A percentile compares a stretch with the other conserved stretches of the same genome.
Evolutionary conservation across 2,113 vertebrate species (phyloP).

Genomic region (Empidonax traillii): DNA sequence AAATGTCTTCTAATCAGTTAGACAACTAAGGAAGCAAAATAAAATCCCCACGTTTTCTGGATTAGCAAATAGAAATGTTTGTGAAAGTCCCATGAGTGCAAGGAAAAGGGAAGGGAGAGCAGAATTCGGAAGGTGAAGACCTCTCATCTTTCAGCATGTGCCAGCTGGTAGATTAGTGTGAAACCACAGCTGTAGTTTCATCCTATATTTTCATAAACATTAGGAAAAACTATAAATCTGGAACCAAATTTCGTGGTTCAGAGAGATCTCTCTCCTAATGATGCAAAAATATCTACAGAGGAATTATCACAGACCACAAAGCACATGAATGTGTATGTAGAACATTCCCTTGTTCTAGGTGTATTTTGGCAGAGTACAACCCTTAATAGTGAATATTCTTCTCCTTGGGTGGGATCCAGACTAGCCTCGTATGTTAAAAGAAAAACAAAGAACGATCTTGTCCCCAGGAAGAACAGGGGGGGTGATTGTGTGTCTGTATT

Average conservation of each 20-base stretch:
- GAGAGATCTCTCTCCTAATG: background rate
- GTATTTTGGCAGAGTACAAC: background rate
- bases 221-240: background rate
- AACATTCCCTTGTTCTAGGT: background rate
- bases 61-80: background rate
- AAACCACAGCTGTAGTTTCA: background rate
- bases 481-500: background rate
- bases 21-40: background rate
- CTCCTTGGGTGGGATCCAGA: background rate
- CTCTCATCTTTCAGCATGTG: background rate
- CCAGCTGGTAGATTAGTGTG: background rate
- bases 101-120: background rate
- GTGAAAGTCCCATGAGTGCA: background rate
- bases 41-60: background rate
- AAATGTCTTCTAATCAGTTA: background rate
- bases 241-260: background rate
- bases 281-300: background rate
- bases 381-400: background rate
- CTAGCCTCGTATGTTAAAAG: background rate
- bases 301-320: background rate
- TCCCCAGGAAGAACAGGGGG: background rate
- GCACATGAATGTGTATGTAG: background rate
- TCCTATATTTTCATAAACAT: background rate
- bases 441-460: background rate
- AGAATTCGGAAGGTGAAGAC: background rate